Evolutionary conservation across 2,888 invertebrate species (phyloP).

Genomic region (Latrodectus elegans): DNA sequence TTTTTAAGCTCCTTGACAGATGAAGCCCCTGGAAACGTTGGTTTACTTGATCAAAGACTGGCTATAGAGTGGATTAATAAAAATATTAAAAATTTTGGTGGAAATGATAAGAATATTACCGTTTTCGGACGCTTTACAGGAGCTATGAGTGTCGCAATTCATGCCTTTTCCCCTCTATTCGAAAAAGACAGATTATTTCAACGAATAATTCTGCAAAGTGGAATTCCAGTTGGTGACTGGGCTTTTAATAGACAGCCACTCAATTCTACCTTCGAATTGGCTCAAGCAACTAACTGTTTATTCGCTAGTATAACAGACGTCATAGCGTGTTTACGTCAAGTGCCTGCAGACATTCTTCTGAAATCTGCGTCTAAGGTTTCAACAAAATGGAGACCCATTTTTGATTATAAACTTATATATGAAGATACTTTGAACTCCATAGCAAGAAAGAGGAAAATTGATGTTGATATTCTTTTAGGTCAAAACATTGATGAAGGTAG

Average conservation of each 20-base stretch:
- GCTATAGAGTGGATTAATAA: slow-evolving; percentile 74
- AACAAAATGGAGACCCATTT: slow-evolving; percentile 72
- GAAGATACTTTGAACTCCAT: slow-evolving; percentile 71
- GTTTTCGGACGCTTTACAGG: slow-evolving; percentile 74
- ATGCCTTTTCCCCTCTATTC: slow-evolving; percentile 67
- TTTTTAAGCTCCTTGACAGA: slow-evolving; percentile 72
- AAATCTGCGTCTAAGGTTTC: slow-evolving; percentile 69
- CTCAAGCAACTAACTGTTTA: slow-evolving; percentile 36
- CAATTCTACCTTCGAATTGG: slow-evolving; percentile 60
- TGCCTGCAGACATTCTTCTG: slow-evolving; percentile 70
- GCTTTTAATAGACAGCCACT: slow-evolving; percentile 70
- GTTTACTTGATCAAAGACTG: slow-evolving; percentile 73
- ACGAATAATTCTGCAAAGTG: slow-evolving; percentile 72
- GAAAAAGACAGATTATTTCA: slow-evolving; percentile 70
- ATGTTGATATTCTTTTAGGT: slow-evolving; percentile 72
- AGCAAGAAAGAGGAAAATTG: slow-evolving; percentile 46
- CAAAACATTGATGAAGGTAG: slow-evolving; percentile 72
- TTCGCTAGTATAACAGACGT: slow-evolving; percentile 18
- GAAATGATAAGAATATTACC: slow-evolving; percentile 73
- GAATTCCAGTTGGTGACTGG: slow-evolving; percentile 72
- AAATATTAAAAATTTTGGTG: slow-evolving; percentile 73
- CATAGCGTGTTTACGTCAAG: slow-evolving; percentile 69
- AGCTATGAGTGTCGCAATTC: slow-evolving; percentile 72
- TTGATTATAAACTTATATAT: slow-evolving; percentile 71
- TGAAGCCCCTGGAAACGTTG: slow-evolving; percentile 73